Conservation (phyloP, 2,888 invertebrate genomes). For the Pasiphila rectangulata region DNA sequence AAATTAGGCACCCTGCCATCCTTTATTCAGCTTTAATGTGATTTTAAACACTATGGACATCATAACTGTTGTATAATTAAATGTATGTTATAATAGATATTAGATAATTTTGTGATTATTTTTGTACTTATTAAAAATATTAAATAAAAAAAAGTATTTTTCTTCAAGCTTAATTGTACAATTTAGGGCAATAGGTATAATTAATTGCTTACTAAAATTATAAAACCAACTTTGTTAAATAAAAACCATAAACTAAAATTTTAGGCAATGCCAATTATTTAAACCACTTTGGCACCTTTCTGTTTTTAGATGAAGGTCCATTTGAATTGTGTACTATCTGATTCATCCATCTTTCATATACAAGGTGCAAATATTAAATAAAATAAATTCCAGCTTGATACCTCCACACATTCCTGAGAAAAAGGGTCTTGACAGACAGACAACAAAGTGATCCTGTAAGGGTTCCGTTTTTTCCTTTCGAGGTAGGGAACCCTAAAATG, state of each 20-base stretch:
- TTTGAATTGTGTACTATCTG: slow-evolving; percentile 36
- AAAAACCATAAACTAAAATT: neutral
- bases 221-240: neutral
- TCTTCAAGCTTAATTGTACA: neutral
- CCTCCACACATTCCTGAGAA: too few relatives aligned
- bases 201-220: too few relatives aligned
- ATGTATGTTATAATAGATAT: too few relatives aligned
- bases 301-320: slow-evolving; percentile 54
- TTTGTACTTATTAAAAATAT: neutral
- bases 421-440: too few relatives aligned
- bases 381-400: too few relatives aligned
- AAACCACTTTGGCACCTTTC: slow-evolving; percentile 75
- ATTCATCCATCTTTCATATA: slow-evolving; percentile 55
- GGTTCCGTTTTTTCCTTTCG: too few relatives aligned
- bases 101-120: neutral
- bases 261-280: slow-evolving; percentile 55
- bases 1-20: slow-evolving; percentile 70
- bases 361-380: too few relatives aligned
- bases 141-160: neutral
- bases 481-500: too few relatives aligned
- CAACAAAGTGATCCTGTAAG: too few relatives aligned
- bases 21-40: slow-evolving; percentile 60
- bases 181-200: too few relatives aligned
- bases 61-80: too few relatives aligned
- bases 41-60: too few relatives aligned